phyloP scores from a whole-genome alignment of 2,888 invertebrate genomes.

The Charanyca ferruginea region DNA sequence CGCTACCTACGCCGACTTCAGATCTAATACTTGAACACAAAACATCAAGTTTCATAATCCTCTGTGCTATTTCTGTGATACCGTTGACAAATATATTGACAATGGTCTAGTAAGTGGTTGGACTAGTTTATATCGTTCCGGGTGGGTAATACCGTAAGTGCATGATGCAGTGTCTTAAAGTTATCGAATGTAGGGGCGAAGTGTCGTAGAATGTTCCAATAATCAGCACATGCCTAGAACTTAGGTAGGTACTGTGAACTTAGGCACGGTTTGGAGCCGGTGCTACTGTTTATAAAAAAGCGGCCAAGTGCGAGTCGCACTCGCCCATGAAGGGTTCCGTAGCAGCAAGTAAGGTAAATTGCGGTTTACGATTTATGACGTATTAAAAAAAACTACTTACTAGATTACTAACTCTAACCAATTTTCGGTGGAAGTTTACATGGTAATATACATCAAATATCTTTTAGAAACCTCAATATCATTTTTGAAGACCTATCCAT shows the following conservation, averaged over 20 bases:
- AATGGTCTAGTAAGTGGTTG: slow-evolving; percentile 18
- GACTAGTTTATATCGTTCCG: slow-evolving; percentile 35
- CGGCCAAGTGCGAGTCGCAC: too few species aligned
- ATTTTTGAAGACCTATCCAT: too few species aligned
- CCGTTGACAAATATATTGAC: slow-evolving; percentile 58
- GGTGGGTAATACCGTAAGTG: slow-evolving; percentile 54
- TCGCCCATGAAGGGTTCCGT: too few species aligned
- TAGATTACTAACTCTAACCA: too few species aligned
- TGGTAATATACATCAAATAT: too few species aligned
- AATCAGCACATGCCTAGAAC: slow-evolving; percentile 16
- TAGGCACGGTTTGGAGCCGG: too few species aligned
- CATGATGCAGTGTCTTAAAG: slow-evolving; percentile 46
- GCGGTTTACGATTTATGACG: too few species aligned
- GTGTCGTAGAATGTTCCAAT: slow-evolving; percentile 11
- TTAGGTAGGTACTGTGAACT: not conserved
- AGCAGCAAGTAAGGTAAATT: too few species aligned
- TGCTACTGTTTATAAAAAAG: too few species aligned
- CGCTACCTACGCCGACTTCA: slow-evolving; percentile 78
- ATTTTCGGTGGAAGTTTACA: too few species aligned
- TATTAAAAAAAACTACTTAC: too few species aligned
- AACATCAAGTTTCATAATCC: slow-evolving; percentile 56
- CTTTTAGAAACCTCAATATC: too few species aligned
- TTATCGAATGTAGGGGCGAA: slow-evolving; percentile 36
- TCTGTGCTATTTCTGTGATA: slow-evolving; percentile 57
- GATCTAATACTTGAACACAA: slow-evolving; percentile 54